Base-by-base conservation (phyloP, 2,888 invertebrate genomes). In the Scelioninae gen. 2 region DNA sequence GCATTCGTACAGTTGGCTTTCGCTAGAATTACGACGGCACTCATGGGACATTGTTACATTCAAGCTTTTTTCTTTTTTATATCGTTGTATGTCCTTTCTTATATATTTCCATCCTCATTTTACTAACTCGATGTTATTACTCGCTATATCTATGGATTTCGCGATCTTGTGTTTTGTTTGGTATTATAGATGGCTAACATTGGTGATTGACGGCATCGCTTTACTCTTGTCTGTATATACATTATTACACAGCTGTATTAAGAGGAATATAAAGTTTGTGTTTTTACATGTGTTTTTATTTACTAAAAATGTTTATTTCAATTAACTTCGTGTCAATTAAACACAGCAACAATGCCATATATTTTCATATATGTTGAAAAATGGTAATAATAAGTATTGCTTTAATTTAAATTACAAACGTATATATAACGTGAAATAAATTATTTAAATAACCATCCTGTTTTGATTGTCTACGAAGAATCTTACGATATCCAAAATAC, bases 101-200 rank as follows among this genome's bases (percentile, higher is more conserved):
- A 28, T 11, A 13, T 53, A 43, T 67, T 35, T 50, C 10, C 10
- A 65, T 65, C 43, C 15, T 25, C 41, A 75, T 76, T 77, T 74
- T 76, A 79, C 80, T 79, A 79, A 78, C 78, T 78, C 73, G 72
- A 64, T 67, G n/a, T n/a, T n/a, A 46, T 19, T 55, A 48, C 69
- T 61, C 71, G 71, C 74, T 75, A 67, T 70, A 74, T 33, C 57
- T 48, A 50, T 69, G 74, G 72, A 73, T 73, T 43, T 68, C 73
- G 72, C 58, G 77, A 75, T 69, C 73, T 72, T 78, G 79, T 81
- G 81, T 82, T 83, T 74, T 81, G 82, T 83, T 80, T 82, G 83
- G 81, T 83, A 74, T 81, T 81, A 79, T 84, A 83, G 82, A 79
- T 80, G 80, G 83, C 83, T 85, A 84, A 85, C 84, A 81, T 35